phyloP scores from a whole-genome alignment of 2,113 vertebrate genomes.

The Spermophilus dauricus region DNA sequence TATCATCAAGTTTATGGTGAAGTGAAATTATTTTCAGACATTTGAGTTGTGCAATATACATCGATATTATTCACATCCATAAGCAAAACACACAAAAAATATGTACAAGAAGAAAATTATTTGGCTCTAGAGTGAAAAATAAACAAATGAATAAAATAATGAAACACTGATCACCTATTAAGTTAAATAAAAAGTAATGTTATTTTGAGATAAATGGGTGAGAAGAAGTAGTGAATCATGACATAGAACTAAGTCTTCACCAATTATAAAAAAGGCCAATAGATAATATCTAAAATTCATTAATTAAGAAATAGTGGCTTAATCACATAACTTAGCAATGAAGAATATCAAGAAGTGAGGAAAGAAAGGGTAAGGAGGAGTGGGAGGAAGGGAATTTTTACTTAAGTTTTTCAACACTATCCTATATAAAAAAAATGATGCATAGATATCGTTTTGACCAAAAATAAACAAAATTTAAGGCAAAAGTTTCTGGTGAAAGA shows the following conservation, averaged over 20 bases:
- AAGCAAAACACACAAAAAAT: slow-evolving; percentile 7
- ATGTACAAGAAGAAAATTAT: background rate
- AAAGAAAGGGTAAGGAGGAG: background rate
- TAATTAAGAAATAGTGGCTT: background rate
- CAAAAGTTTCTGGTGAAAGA: background rate
- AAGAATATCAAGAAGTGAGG: background rate
- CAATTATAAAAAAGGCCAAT: background rate
- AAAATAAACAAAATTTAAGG: slow-evolving; percentile 9
- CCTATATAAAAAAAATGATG: background rate
- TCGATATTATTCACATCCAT: background rate
- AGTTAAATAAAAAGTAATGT: background rate
- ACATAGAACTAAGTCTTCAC: background rate
- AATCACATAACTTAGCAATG: background rate
- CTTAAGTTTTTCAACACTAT: background rate
- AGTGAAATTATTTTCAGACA: slow-evolving; percentile 20
- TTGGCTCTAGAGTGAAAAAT: background rate
- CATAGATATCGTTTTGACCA: background rate
- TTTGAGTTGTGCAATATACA: background rate
- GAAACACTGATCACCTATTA: background rate
- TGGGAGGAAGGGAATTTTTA: background rate
- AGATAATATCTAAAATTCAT: background rate
- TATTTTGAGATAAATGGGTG: background rate
- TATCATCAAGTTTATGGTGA: background rate
- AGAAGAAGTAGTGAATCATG: background rate
- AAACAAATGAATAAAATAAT: background rate